Conservation (phyloP, 1,140 invertebrate species). For the Euschistus heros region DNA sequence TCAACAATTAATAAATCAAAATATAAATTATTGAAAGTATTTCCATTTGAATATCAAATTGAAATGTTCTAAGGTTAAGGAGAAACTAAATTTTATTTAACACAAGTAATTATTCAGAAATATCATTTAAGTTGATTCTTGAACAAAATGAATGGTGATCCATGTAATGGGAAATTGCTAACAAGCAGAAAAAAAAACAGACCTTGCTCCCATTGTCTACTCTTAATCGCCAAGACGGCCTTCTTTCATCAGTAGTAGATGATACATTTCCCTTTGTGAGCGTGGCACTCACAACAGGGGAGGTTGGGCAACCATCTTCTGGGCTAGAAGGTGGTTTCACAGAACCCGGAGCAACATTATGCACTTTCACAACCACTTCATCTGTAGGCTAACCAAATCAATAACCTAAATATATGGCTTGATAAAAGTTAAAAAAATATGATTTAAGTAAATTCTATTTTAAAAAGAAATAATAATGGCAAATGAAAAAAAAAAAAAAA, state of each 20-base stretch:
- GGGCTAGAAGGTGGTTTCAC: background rate
- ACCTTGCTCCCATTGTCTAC: slow-evolving; percentile 83
- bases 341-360: background rate
- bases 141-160: no score
- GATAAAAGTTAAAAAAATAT: background rate
- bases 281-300: slow-evolving; percentile 35
- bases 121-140: no score
- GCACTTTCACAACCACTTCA: slow-evolving; percentile 21
- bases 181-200: slow-evolving; percentile 33
- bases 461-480: no score
- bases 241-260: slow-evolving; percentile 50
- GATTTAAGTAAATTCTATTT: background rate
- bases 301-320: background rate
- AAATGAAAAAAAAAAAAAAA: no score
- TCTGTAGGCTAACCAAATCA: slow-evolving; percentile 20
- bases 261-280: slow-evolving; percentile 42
- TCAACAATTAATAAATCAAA: no score
- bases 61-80: no score
- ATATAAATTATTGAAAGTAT: no score
- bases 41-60: no score
- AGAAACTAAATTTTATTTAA: no score
- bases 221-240: slow-evolving; percentile 80
- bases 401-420: background rate
- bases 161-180: no score
- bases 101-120: no score